Base-by-base conservation (phyloP, 2,888 invertebrate species). In the Nomada ruficornis region DNA sequence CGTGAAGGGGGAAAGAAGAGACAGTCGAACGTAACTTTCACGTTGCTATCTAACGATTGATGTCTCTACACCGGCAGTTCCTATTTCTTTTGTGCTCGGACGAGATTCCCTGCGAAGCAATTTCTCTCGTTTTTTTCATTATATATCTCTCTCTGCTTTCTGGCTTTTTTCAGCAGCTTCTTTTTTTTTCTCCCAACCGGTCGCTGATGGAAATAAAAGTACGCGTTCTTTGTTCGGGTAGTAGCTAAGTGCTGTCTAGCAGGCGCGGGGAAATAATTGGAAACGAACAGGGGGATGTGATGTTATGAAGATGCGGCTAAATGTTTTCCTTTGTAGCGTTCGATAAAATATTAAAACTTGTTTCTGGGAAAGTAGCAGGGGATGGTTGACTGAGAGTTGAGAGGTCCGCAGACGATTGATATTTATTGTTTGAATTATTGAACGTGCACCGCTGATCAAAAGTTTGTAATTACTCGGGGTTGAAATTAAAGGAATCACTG, bases 21-120 rank as follows among this genome's bases (percentile, higher is more conserved):
- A 62, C 57, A 70, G 65, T 26, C 59, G 60, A 69, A 71, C 63
- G 36, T 79, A 80, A 80, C 73, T 70, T 80, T 74, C 60, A 29
- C 70, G 65, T 74, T 71, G 60, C 59, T 60, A 36, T 75, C 75
- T 67, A 80, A 82, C 75, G 67, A 82, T 71, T 80, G 80, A 74
- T 80, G 80, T 62, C 62, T 80, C 74, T 62, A 73, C 60, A 60
- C 52, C n/a, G 50, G 63, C 44, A 23, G 57, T 67, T 67, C 26
- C 78, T 72, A 67, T 74, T 81, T 74, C 73, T 81, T 69, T 70
- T 69, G 47, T 60, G 20, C 55, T 18, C 52, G 62, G 70, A 65
- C 77, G 70, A 60, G 77, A 77, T 77, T 72, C 50, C 26, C 44
- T 42, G 71, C 54, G 62, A 55, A 71, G 60, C 65, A 67, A 77